phyloP scores from a whole-genome alignment of 2,797 vertebrate species.

The Cyclopterus lumpus region DNA sequence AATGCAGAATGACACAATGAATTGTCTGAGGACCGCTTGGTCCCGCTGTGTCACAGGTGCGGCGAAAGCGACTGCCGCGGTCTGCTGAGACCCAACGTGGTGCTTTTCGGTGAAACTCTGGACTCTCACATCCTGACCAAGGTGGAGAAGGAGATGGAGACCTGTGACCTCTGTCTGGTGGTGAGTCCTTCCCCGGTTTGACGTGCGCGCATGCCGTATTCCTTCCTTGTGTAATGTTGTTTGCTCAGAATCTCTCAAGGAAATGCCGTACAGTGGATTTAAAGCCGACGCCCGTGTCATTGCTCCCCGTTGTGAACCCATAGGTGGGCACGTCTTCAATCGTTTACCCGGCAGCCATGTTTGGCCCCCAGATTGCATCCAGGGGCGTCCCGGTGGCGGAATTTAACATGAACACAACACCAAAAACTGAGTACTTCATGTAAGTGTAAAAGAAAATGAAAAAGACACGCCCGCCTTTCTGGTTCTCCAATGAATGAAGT shows the following conservation, averaged over 20 bases:
- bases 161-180: conserved; percentile 95
- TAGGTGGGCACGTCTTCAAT: conserved; percentile 96
- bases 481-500: neutral
- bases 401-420: conserved; percentile 89
- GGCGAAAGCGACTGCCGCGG: conserved; percentile 87
- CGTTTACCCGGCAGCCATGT: conserved; percentile 96
- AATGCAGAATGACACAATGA: neutral
- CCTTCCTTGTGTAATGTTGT: neutral
- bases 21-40: neutral
- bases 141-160: conserved; percentile 92
- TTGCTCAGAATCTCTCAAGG: conserved; percentile 2
- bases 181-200: conserved; percentile 78
- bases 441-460: conserved; percentile 65
- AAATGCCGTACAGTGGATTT: neutral
- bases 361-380: conserved; percentile 92
- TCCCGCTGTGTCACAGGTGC: conserved; percentile 82
- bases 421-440: conserved; percentile 89
- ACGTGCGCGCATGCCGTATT: neutral
- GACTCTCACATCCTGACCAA: conserved; percentile 90
- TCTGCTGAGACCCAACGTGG: conserved; percentile 92
- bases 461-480: neutral
- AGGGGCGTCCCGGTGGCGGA: conserved; percentile 94
- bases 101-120: conserved; percentile 97
- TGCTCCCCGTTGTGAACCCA: conserved; percentile 21
- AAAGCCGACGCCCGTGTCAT: conserved; percentile 7